A percentile compares a stretch with the other conserved stretches of the same genome.
These are phyloP conservation scores for Nymphicus hollandicus DNA, from an alignment of 2,113 vertebrate genomes.

Conservation along the genomic window DNA sequence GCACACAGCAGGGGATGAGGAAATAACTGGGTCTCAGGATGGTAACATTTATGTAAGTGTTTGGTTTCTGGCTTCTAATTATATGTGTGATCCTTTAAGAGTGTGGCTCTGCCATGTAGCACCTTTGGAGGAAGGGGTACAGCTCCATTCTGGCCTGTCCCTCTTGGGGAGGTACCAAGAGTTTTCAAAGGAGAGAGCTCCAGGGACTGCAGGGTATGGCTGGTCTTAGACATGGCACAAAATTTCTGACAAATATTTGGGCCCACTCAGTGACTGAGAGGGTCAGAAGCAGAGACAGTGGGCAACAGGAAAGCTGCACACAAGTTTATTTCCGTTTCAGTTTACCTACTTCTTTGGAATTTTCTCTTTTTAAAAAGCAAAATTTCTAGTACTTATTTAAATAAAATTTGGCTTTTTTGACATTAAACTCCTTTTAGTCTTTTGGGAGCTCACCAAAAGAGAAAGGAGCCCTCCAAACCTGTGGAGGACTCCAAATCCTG, in stretches of 20 bases:
- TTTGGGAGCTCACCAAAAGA: background rate
- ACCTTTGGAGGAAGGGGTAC: background rate
- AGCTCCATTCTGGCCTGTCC: background rate
- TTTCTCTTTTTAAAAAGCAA: background rate
- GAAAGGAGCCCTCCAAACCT: background rate
- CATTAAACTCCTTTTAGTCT: background rate
- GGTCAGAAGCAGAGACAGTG: background rate
- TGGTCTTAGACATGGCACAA: background rate
- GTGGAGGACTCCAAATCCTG: background rate
- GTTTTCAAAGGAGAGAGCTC: background rate
- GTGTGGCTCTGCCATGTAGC: background rate
- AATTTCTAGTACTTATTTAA: background rate
- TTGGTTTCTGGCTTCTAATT: background rate
- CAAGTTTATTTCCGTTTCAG: background rate
- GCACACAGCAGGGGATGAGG: background rate
- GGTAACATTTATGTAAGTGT: background rate
- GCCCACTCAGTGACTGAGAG: background rate
- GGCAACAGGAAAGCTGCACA: background rate
- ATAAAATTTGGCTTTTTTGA: background rate
- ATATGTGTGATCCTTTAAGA: background rate
- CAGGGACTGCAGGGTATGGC: background rate
- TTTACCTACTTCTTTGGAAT: background rate
- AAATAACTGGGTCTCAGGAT: background rate
- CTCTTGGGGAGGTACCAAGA: background rate
- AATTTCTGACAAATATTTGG: background rate